A percentile compares a stretch with the other conserved stretches of the same genome.
Evolutionary conservation across 2,797 vertebrate species (phyloP).

Genomic region (Ataeniobius toweri): DNA sequence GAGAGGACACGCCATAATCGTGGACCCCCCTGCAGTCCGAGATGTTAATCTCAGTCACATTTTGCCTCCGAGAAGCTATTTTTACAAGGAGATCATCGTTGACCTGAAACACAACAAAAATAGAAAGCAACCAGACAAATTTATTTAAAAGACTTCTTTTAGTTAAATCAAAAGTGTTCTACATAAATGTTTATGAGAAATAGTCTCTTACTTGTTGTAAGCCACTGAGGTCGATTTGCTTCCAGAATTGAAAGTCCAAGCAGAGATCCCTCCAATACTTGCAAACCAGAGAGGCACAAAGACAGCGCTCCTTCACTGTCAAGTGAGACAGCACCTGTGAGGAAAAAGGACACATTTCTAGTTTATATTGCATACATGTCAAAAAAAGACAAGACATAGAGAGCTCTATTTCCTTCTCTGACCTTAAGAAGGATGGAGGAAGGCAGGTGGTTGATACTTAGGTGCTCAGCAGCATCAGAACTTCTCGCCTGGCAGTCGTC

Average conservation of each 20-base stretch:
- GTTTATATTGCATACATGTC: neutral
- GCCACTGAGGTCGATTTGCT: constrained; percentile 96
- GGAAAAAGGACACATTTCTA: neutral
- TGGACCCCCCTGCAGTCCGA: constrained; percentile 96
- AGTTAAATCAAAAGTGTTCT: neutral
- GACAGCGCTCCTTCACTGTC: constrained; percentile 94
- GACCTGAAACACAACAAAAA: constrained; percentile 78
- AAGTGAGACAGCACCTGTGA: constrained; percentile 95
- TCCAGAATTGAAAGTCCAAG: constrained; percentile 99
- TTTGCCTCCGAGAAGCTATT: constrained; percentile 94
- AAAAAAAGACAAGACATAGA: neutral
- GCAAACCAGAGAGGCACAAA: constrained; percentile 95
- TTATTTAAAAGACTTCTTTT: neutral
- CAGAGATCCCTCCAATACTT: constrained; percentile 99
- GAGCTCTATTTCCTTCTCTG: constrained; percentile 34
- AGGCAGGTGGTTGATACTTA: constrained; percentile 94
- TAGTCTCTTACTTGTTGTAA: constrained; percentile 88
- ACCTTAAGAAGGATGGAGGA: constrained; percentile 98
- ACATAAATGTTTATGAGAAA: neutral
- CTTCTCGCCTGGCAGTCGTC: constrained; percentile 77
- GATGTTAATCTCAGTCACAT: constrained; percentile 97
- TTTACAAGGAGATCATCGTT: constrained; percentile 94
- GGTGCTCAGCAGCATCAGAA: constrained; percentile 79
- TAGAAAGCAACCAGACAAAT: neutral
- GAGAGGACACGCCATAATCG: constrained; percentile 89